Evolutionary conservation across 2,113 vertebrate genomes (phyloP).

Genomic region (Fulmarus glacialis): DNA sequence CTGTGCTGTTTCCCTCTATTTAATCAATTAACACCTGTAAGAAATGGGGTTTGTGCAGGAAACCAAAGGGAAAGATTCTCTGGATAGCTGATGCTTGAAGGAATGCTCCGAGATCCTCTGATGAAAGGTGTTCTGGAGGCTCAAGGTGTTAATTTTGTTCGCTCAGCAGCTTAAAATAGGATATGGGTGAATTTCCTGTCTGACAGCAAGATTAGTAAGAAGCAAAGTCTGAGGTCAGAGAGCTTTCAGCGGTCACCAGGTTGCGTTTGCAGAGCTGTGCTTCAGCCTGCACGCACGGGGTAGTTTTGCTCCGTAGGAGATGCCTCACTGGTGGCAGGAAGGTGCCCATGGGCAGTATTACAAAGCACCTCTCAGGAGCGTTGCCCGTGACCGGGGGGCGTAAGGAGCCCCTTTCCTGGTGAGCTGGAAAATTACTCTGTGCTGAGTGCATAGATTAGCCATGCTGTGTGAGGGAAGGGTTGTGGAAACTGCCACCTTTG

Average conservation of each 20-base stretch:
- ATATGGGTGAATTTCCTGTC: background rate
- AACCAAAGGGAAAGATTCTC: background rate
- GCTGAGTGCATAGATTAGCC: rapidly evolving
- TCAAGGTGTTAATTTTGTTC: background rate
- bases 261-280: background rate
- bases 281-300: background rate
- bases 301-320: rapidly evolving
- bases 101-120: background rate
- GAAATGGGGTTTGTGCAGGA: background rate
- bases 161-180: background rate
- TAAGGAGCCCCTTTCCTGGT: background rate
- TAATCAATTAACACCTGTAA: background rate
- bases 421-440: background rate
- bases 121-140: background rate
- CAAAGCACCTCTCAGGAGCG: background rate
- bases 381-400: rapidly evolving
- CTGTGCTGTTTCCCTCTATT: background rate
- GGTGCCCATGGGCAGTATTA: background rate
- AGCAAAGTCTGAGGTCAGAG: background rate
- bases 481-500: background rate
- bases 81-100: background rate
- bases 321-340: background rate
- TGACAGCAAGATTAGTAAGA: background rate
- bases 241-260: background rate
- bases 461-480: background rate